phyloP scores from a whole-genome alignment of 2,113 vertebrate species.

The Nothobranchius kuhntae region DNA sequence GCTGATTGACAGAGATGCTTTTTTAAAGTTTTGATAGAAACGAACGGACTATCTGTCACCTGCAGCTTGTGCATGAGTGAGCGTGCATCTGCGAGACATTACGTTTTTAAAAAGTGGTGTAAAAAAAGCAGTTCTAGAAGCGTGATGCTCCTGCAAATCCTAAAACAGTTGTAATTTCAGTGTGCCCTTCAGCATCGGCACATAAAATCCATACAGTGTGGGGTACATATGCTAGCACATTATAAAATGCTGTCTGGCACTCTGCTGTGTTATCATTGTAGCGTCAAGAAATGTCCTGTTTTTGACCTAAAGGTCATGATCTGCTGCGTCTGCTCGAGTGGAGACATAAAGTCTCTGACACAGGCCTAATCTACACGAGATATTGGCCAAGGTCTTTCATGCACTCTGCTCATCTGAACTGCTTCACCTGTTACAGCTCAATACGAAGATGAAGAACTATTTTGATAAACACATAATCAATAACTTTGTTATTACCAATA shows the following conservation, averaged over 20 bases:
- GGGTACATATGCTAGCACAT: neutral
- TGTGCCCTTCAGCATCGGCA: neutral
- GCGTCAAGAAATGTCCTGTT: no score
- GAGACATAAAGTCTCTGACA: no score
- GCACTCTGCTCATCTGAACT: no score
- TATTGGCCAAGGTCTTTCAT: no score
- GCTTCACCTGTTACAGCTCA: no score
- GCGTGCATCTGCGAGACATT: neutral
- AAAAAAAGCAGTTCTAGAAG: neutral
- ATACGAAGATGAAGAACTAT: no score
- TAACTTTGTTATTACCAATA: no score
- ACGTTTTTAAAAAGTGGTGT: neutral
- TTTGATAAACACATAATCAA: no score
- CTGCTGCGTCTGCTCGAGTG: no score
- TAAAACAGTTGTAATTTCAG: neutral
- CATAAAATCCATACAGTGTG: neutral
- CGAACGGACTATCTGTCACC: slow-evolving; percentile 25
- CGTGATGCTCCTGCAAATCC: neutral
- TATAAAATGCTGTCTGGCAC: neutral
- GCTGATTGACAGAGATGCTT: slow-evolving; percentile 41
- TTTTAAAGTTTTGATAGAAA: slow-evolving; percentile 25
- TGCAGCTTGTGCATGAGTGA: slow-evolving; percentile 17
- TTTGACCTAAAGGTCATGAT: no score
- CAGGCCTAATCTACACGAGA: no score
- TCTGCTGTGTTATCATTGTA: slow-evolving; percentile 8